These are phyloP conservation scores for Spicauda simplicius DNA, from an alignment of 2,888 invertebrate genomes.

Conservation along the genomic window DNA sequence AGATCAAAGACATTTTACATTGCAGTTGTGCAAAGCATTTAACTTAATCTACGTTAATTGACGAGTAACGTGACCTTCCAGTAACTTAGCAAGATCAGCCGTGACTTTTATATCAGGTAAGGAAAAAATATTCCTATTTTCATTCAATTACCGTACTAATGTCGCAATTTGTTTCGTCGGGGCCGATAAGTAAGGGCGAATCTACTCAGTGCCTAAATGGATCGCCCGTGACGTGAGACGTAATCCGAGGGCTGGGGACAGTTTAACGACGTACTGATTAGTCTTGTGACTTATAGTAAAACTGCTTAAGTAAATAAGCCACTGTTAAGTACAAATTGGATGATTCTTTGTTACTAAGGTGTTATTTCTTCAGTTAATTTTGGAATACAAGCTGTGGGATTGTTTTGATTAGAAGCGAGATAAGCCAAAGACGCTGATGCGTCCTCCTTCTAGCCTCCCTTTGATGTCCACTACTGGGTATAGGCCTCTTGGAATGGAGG, in stretches of 20 bases:
- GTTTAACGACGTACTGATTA: constrained; percentile 5
- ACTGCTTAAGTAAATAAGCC: background rate
- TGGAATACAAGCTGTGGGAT: too few species aligned
- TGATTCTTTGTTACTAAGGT: background rate
- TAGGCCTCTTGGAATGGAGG: too few species aligned
- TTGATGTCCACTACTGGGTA: too few species aligned
- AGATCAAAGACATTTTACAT: too few species aligned
- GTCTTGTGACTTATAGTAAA: constrained; percentile 5
- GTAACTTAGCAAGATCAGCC: too few species aligned
- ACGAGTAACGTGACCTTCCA: too few species aligned
- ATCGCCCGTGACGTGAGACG: constrained; percentile 13
- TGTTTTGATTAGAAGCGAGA: too few species aligned
- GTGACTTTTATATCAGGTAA: constrained; percentile 6
- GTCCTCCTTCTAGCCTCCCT: too few species aligned
- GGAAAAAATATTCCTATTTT: constrained; percentile 6
- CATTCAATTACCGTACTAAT: constrained; percentile 27
- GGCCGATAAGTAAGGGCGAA: constrained; percentile 23
- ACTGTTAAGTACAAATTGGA: background rate
- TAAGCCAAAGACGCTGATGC: too few species aligned
- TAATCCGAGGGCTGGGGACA: constrained; percentile 11
- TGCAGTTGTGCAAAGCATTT: too few species aligned
- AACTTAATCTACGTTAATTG: too few species aligned
- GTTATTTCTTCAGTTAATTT: too few species aligned
- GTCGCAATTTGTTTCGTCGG: constrained; percentile 19
- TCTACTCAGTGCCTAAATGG: constrained; percentile 19